phyloP scores from a whole-genome alignment of 2,797 vertebrate species.

The Lophius americanus region DNA sequence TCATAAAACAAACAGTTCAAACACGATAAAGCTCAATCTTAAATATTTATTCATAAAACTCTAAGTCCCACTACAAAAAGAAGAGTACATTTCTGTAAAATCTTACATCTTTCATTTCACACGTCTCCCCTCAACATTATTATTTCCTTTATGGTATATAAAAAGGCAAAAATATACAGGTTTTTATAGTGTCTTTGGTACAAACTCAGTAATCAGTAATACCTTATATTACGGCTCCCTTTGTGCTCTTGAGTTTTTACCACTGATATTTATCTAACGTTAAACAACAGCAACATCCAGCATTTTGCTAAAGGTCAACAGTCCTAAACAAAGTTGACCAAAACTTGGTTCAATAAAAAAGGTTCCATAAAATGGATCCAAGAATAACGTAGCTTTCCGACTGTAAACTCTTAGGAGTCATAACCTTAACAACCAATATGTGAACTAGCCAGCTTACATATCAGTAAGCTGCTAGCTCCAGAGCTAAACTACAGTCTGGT shows the following conservation, averaged over 20 bases:
- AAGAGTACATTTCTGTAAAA: constrained; percentile 81
- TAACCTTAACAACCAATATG: not conserved
- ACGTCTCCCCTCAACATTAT: constrained; percentile 44
- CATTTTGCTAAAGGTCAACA: too few species aligned
- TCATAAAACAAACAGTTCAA: constrained; percentile 5
- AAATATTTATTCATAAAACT: constrained; percentile 96
- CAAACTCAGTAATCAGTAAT: constrained; percentile 49
- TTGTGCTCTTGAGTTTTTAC: not conserved
- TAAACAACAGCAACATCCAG: too few species aligned
- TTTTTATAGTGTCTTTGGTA: constrained; percentile 78
- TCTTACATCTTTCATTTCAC: constrained; percentile 67
- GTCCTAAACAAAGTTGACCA: not conserved
- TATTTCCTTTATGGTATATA: constrained; percentile 69
- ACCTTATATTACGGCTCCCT: constrained; percentile 50
- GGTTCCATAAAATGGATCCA: not conserved
- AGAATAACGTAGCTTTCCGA: not conserved
- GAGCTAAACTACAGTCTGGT: not conserved
- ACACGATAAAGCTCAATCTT: constrained; percentile 68
- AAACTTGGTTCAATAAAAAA: not conserved
- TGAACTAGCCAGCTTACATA: not conserved
- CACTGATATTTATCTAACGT: too few species aligned
- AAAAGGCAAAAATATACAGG: constrained; percentile 67
- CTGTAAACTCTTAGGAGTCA: not conserved
- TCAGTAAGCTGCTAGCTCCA: not conserved
- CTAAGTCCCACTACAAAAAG: constrained; percentile 76